These are phyloP conservation scores for Takifugu ocellatus DNA, from an alignment of 2,797 vertebrate species.

Conservation along the genomic window DNA sequence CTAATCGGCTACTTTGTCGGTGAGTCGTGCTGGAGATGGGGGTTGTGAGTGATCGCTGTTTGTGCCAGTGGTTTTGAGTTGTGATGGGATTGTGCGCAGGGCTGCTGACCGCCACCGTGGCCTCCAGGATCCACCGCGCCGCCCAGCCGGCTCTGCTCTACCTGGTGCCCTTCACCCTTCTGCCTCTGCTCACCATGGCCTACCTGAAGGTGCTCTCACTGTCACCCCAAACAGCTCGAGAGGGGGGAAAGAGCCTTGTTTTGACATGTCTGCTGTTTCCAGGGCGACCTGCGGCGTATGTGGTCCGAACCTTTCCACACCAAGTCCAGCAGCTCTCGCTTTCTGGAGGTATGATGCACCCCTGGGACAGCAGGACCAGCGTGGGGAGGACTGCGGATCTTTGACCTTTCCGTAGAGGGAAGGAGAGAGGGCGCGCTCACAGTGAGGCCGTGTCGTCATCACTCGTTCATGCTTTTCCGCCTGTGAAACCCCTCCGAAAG, in stretches of 20 bases:
- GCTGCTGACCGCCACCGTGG: conserved; percentile 96
- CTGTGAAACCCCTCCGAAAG: conserved; percentile 54
- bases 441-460: conserved; percentile 72
- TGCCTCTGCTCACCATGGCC: conserved; percentile 99
- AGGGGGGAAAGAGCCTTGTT: background rate
- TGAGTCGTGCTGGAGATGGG: conserved; percentile 66
- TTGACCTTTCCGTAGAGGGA: conserved; percentile 51
- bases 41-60: background rate
- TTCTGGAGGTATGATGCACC: conserved; percentile 99
- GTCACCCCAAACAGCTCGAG: background rate
- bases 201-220: conserved; percentile 92
- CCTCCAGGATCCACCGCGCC: conserved; percentile 96
- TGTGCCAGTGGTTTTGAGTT: background rate
- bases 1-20: conserved; percentile 99
- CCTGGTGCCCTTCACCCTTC: conserved; percentile 97
- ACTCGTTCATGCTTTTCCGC: conserved; percentile 69
- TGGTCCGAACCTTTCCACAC: conserved; percentile 99
- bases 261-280: background rate
- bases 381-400: conserved; percentile 62
- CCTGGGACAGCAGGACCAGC: conserved; percentile 45
- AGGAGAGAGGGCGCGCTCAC: conserved; percentile 62
- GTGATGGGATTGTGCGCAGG: conserved; percentile 65
- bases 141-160: conserved; percentile 98
- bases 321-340: conserved; percentile 93
- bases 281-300: conserved; percentile 98